Evolutionary conservation across 2,797 vertebrate genomes (phyloP).

Genomic region (Ptychobarbus kaznakovi): DNA sequence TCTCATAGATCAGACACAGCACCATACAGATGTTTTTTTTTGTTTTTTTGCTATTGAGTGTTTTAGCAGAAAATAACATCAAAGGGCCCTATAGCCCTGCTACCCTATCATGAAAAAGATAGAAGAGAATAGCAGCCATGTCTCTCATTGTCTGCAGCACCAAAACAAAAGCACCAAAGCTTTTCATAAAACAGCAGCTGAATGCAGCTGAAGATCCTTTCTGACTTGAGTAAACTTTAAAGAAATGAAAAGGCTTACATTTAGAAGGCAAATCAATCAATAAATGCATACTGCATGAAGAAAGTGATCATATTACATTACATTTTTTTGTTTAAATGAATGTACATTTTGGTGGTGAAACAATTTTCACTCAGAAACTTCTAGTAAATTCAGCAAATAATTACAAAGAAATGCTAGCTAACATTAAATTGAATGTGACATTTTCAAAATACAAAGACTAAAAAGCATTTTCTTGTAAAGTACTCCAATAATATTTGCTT

Average conservation of each 20-base stretch:
- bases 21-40: conserved; percentile 6
- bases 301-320: neutral
- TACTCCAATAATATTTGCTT: neutral
- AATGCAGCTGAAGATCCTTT: neutral
- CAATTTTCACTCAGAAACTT: neutral
- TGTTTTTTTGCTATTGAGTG: neutral
- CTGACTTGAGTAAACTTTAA: neutral
- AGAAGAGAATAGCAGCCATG: neutral
- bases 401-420: neutral
- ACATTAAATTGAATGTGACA: neutral
- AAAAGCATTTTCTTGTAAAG: neutral
- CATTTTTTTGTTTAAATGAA: neutral
- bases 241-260: neutral
- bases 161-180: conserved; percentile 13
- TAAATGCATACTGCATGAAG: neutral
- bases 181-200: neutral
- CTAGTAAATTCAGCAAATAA: neutral
- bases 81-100: neutral
- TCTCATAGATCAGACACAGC: conserved; percentile 1
- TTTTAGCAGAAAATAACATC: conserved; percentile 20
- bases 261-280: neutral
- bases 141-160: conserved; percentile 19
- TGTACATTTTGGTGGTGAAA: neutral
- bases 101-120: conserved; percentile 12
- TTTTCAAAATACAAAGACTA: neutral